Base-by-base conservation (phyloP, 2,113 vertebrate species). In the Pristiophorus japonicus region DNA sequence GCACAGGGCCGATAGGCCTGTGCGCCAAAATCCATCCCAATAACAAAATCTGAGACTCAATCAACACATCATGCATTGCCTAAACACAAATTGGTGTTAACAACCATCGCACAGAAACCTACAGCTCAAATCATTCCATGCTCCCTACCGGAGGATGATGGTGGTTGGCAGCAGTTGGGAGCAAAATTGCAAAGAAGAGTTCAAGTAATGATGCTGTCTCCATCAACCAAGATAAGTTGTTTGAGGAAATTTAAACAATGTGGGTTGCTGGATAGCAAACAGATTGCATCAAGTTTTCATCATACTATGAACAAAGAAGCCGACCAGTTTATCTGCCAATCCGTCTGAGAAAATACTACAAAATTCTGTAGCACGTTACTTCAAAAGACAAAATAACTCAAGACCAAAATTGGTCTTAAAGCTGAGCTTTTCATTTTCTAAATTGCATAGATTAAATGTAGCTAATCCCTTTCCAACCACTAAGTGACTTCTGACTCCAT, bases 271-370 rank as follows among this genome's bases (percentile, higher is more conserved):
- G n/a, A 84, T 38, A 45, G 81, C 30, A 45, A 45, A 84, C 59
- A 92, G 34, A 92, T 91, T 59, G 59, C 10, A 62, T 92, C 34
- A 92, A n/a, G 18, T 63, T 91, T 63, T 59, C 90, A 20, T 63
- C 16, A n/a, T 92, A 92, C 30, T 38, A 63, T 93, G 20, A n/a
- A 65, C 90, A 93, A 93, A 93, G n/a, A 93, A 93, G 59, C 34
- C 34, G 34, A 18, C 62, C 34, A 65, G 51, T 90, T 93, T 18
- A 93, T 63, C 34, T 93, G 90, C 51, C 90, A 93, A 65, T 22
- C 38, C n/a, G 62, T 63, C 90, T 65, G 90, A 42, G 16, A 90
- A 55, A 55, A 90, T n/a, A 59, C 7, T 65, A 38, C 62, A 42
- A n/a, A 65, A 93, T 65, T 65, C 90, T 63, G 55, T 24, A 93